A percentile compares a stretch with the other conserved stretches of the same genome.
Evolutionary conservation across 2,888 invertebrate species (phyloP).

Genomic region (Apeira syringaria): DNA sequence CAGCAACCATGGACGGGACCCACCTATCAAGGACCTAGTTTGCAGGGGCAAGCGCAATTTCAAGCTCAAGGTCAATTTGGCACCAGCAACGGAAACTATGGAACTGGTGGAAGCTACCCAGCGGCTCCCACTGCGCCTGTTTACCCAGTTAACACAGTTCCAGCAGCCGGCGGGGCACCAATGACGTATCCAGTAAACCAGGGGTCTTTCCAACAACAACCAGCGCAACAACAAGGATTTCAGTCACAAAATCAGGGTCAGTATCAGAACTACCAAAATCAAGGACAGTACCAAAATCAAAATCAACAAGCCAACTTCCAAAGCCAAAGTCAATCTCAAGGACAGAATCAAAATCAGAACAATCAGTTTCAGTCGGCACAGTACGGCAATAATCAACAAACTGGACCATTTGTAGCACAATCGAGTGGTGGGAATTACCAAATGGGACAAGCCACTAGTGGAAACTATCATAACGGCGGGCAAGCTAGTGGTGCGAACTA

Average conservation of each 20-base stretch:
- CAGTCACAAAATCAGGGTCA: conserved; percentile 22
- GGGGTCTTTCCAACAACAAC: conserved; percentile 26
- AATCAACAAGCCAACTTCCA: conserved; percentile 36
- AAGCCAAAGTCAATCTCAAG: conserved; percentile 38
- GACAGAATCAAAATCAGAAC: conserved; percentile 29
- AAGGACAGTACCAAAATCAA: conserved; percentile 23
- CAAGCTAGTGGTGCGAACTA: conserved; percentile 11
- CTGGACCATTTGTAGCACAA: too few species aligned
- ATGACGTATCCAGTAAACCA: conserved; percentile 5
- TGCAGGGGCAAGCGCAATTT: conserved; percentile 46
- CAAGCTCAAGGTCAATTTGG: conserved; percentile 43
- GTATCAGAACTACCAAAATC: conserved; percentile 27
- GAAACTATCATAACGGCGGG: conserved; percentile 16
- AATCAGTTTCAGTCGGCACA: conserved; percentile 29
- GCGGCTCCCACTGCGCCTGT: conserved; percentile 14
- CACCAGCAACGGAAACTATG: conserved; percentile 36
- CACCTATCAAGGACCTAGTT: conserved; percentile 27
- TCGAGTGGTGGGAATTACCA: too few species aligned
- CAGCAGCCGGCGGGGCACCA: not conserved
- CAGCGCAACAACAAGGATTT: conserved; percentile 26
- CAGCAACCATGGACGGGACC: conserved; percentile 19
- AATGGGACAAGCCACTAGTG: not conserved
- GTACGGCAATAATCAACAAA: conserved; percentile 3
- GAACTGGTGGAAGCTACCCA: conserved; percentile 30
- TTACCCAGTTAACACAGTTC: conserved; percentile 4